phyloP scores from a whole-genome alignment of 2,888 invertebrate genomes.

The Cylindroiulus punctatus region DNA sequence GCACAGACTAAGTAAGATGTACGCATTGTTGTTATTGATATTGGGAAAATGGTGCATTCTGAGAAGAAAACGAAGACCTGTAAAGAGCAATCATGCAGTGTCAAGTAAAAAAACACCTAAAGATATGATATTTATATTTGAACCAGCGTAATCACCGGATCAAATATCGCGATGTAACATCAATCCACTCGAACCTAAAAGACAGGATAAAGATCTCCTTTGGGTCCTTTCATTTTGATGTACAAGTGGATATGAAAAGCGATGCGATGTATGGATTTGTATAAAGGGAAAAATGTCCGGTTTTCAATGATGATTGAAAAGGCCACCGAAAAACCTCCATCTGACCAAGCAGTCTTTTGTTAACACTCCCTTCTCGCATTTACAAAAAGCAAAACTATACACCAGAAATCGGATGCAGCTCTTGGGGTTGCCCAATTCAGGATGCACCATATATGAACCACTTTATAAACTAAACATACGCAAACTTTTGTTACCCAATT shows the following conservation, averaged over 20 bases:
- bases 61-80: background rate
- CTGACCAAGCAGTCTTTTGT: conserved; percentile 2
- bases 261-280: background rate
- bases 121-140: background rate
- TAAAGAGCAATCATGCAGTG: background rate
- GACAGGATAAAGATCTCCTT: conserved; percentile 10
- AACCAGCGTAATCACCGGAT: background rate
- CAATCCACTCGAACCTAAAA: conserved; percentile 7
- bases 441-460: conserved; percentile 16
- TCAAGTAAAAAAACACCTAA: background rate
- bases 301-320: conserved; percentile 40
- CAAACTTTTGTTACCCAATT: background rate
- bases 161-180: conserved; percentile 21
- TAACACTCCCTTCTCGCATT: background rate
- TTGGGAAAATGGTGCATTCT: background rate
- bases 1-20: too few species aligned
- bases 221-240: conserved; percentile 23
- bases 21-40: too few species aligned
- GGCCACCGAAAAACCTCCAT: conserved; percentile 21
- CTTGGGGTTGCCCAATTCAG: background rate
- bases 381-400: background rate
- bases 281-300: background rate
- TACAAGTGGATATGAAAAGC: conserved; percentile 39
- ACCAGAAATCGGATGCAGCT: conserved; percentile 29
- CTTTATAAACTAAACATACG: background rate